phyloP scores from a whole-genome alignment of 2,888 invertebrate genomes.

The Lingula anatina region DNA sequence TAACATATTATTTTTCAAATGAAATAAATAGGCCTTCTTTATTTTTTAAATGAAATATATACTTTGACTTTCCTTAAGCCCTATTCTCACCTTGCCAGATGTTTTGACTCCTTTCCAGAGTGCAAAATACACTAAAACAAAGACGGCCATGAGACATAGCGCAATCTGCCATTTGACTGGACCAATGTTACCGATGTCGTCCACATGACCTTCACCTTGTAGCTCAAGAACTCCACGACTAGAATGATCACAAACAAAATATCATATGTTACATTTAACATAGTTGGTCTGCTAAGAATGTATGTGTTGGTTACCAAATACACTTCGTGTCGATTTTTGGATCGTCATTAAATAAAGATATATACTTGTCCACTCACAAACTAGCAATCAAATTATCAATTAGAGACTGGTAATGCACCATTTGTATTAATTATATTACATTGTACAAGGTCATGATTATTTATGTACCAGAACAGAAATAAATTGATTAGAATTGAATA shows the following conservation, averaged over 20 bases:
- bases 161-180: slow-evolving; percentile 46
- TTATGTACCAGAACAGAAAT: too few species aligned
- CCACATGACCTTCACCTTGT: slow-evolving; percentile 30
- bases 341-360: not conserved
- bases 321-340: not conserved
- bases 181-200: slow-evolving; percentile 41
- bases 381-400: too few species aligned
- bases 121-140: slow-evolving; percentile 51
- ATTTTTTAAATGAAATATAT: too few species aligned
- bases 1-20: not conserved
- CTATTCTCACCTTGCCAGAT: slow-evolving; percentile 53
- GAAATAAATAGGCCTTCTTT: not conserved
- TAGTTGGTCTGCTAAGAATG: not conserved
- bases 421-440: too few species aligned
- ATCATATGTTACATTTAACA: too few species aligned
- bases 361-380: not conserved
- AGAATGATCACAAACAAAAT: too few species aligned
- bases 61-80: too few species aligned
- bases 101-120: slow-evolving; percentile 54
- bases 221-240: slow-evolving; percentile 44
- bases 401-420: too few species aligned
- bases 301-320: not conserved
- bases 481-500: too few species aligned
- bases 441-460: too few species aligned
- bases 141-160: slow-evolving; percentile 44